Percentiles rank a stretch among this genome's conserved stretches.
These are phyloP conservation scores for Chinchilla lanigera DNA, from an alignment of 2,113 vertebrate species.

Conservation along the genomic window DNA sequence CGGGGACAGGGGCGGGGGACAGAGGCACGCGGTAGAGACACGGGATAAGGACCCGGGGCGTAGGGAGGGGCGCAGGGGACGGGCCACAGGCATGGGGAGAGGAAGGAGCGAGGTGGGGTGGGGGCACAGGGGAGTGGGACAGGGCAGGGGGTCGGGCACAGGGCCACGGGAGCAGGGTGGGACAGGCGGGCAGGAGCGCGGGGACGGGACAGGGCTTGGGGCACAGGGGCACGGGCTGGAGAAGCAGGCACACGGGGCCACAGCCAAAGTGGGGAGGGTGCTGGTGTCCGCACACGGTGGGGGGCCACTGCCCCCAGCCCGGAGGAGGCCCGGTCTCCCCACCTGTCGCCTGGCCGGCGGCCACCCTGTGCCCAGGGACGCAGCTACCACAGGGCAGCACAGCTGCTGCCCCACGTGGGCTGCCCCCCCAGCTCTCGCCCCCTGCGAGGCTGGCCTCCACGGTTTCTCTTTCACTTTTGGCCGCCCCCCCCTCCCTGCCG, in stretches of 20 bases:
- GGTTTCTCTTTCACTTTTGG: constrained; percentile 79
- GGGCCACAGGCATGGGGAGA: neutral
- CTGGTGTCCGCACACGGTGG: neutral
- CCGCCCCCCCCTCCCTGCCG: neutral
- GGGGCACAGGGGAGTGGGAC: neutral
- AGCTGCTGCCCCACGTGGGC: neutral
- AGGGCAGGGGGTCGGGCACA: neutral
- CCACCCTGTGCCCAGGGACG: neutral
- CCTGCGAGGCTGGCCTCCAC: neutral
- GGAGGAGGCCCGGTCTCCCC: neutral
- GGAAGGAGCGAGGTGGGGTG: neutral
- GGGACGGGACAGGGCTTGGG: too few relatives aligned
- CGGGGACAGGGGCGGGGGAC: neutral
- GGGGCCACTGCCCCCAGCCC: neutral
- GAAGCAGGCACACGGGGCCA: neutral
- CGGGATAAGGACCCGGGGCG: neutral
- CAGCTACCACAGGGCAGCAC: neutral
- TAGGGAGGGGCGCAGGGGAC: too few relatives aligned
- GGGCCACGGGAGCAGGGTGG: too few relatives aligned
- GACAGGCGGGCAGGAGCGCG: too few relatives aligned
- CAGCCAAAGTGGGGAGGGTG: neutral
- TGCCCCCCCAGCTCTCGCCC: neutral
- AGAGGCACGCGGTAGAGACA: neutral
- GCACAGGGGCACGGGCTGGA: too few relatives aligned
- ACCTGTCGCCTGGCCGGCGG: neutral